These are phyloP conservation scores for Stegana nigrithorax DNA, from an alignment of 2,888 invertebrate species.

Conservation along the genomic window DNA sequence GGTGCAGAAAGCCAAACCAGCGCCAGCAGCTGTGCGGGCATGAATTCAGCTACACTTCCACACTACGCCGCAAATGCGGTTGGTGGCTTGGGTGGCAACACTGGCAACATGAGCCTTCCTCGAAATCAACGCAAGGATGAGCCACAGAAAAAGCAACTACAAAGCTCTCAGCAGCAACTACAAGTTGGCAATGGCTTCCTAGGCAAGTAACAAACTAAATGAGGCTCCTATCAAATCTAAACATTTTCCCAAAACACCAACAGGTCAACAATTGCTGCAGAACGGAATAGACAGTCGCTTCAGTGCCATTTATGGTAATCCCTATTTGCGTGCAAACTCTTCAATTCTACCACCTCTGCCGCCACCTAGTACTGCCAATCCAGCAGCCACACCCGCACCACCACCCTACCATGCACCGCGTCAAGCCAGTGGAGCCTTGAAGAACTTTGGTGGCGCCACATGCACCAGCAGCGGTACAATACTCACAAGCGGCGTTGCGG, in stretches of 20 bases:
- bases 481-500: slow-evolving; percentile 73
- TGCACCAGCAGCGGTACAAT: slow-evolving; percentile 42
- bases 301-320: slow-evolving; percentile 91
- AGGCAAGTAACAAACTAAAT: slow-evolving; percentile 46
- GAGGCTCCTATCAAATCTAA: too few species aligned
- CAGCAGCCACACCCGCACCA: slow-evolving; percentile 83
- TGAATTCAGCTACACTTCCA: slow-evolving; percentile 63
- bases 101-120: slow-evolving; percentile 63
- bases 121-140: slow-evolving; percentile 63
- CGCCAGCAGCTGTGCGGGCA: slow-evolving; percentile 35
- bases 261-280: slow-evolving; percentile 67
- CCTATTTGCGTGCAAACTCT: slow-evolving; percentile 81
- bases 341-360: slow-evolving; percentile 70
- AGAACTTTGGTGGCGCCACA: slow-evolving; percentile 44
- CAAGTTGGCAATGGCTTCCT: slow-evolving; percentile 63
- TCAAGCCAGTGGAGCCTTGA: slow-evolving; percentile 49
- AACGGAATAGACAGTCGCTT: slow-evolving; percentile 73
- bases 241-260: too few species aligned
- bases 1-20: slow-evolving; percentile 31
- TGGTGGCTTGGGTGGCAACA: slow-evolving; percentile 34
- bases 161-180: slow-evolving; percentile 35
- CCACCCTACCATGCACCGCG: slow-evolving; percentile 76
- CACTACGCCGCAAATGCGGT: slow-evolving; percentile 58
- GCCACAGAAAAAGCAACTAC: slow-evolving; percentile 41
- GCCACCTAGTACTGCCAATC: slow-evolving; percentile 78